Conservation (phyloP, 2,888 invertebrate species). For the Pasiphila rectangulata region DNA sequence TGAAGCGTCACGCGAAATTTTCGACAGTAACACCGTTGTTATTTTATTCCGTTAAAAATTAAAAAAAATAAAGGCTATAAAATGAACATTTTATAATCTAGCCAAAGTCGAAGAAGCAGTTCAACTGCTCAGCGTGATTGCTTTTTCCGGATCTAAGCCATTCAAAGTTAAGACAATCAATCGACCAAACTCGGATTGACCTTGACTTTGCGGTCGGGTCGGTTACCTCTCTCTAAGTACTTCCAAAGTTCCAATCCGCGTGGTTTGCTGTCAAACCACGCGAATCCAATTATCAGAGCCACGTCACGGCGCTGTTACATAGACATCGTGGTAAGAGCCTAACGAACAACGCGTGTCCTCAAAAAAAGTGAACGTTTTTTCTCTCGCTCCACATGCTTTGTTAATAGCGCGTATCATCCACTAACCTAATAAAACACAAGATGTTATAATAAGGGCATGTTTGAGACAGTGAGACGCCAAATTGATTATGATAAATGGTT, state of each 20-base stretch:
- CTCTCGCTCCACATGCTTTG: slow-evolving; percentile 35
- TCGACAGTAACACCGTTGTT: too few species aligned
- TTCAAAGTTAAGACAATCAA: slow-evolving; percentile 1
- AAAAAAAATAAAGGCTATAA: too few species aligned
- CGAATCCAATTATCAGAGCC: too few species aligned
- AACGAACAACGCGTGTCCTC: slow-evolving; percentile 22
- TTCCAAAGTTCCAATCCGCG: background rate
- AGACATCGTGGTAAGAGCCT: slow-evolving; percentile 10
- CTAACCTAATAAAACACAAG: slow-evolving; percentile 27
- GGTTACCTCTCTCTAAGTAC: background rate
- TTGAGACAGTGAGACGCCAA: slow-evolving; percentile 22
- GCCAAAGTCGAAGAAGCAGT: background rate
- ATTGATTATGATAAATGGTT: slow-evolving; percentile 34
- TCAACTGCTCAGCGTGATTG: background rate
- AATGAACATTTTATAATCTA: background rate
- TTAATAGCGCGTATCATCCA: slow-evolving; percentile 39
- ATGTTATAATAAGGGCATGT: slow-evolving; percentile 18
- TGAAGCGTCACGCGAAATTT: too few species aligned
- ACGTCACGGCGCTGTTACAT: background rate
- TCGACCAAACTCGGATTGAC: background rate
- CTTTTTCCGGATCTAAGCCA: background rate
- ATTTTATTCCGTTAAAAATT: too few species aligned
- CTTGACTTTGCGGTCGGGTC: slow-evolving; percentile 1
- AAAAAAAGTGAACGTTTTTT: slow-evolving; percentile 37
- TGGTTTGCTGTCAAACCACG: too few species aligned